Evolutionary conservation across 2,888 invertebrate species (phyloP).

Genomic region (Podotricha telesiphe): DNA sequence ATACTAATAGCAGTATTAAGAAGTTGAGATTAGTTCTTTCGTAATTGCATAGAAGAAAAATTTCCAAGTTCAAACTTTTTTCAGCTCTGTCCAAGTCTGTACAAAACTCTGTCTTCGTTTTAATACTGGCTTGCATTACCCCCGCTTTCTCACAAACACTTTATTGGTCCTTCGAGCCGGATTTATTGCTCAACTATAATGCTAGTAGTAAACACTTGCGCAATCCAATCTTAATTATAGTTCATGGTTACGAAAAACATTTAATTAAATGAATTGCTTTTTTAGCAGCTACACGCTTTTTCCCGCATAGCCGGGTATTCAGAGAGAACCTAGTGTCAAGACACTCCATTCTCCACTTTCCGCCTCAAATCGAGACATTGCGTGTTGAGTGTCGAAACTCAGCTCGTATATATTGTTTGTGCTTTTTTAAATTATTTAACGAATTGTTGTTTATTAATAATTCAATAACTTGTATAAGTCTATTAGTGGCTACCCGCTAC

Average conservation of each 20-base stretch:
- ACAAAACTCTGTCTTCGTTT: conserved; percentile 41
- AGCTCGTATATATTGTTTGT: too few species aligned
- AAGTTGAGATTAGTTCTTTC: conserved; percentile 40
- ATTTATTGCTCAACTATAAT: conserved; percentile 64
- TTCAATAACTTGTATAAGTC: neutral
- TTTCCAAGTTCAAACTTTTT: conserved; percentile 35
- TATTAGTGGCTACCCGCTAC: neutral
- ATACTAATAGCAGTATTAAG: conserved; percentile 38
- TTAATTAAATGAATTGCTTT: conserved; percentile 36
- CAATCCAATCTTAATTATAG: conserved; percentile 61
- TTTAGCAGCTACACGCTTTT: too few species aligned
- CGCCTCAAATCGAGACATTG: too few species aligned
- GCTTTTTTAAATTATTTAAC: too few species aligned
- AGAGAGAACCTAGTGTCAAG: too few species aligned
- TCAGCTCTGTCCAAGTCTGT: conserved; percentile 38
- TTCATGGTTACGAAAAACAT: conserved; percentile 52
- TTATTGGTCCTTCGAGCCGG: conserved; percentile 67
- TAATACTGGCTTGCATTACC: conserved; percentile 45
- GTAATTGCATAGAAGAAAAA: conserved; percentile 39
- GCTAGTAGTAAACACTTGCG: conserved; percentile 65
- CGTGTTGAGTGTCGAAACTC: too few species aligned
- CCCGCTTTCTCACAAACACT: conserved; percentile 56
- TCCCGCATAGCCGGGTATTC: too few species aligned
- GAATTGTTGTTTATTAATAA: conserved; percentile 22
- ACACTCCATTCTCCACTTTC: too few species aligned